phyloP scores from a whole-genome alignment of 2,113 vertebrate genomes.

The Capricornis sumatraensis region DNA sequence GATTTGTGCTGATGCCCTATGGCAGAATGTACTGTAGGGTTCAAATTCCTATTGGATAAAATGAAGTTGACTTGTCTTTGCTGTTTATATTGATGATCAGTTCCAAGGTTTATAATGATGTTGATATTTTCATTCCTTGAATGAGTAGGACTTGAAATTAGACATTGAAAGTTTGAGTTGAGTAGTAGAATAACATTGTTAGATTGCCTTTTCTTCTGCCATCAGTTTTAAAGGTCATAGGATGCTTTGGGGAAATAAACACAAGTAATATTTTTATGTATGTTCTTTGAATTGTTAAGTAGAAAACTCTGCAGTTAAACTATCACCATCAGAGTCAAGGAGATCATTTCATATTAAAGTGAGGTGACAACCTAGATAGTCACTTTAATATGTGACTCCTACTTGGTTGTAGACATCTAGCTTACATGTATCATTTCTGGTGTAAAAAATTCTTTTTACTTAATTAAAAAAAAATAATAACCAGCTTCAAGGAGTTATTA shows the following conservation, averaged over 20 bases:
- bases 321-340: not conserved
- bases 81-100: not conserved
- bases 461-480: not conserved
- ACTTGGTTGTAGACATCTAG: not conserved
- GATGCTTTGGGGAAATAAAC: not conserved
- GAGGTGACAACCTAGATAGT: not conserved
- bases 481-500: not conserved
- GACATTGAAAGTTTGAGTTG: not conserved
- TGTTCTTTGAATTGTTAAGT: not conserved
- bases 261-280: not conserved
- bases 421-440: not conserved
- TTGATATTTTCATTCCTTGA: not conserved
- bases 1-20: not conserved
- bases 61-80: not conserved
- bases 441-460: not conserved
- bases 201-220: not conserved
- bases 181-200: not conserved
- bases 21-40: not conserved
- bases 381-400: not conserved
- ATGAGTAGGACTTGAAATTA: constrained; percentile 6
- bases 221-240: not conserved
- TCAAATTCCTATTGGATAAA: not conserved
- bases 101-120: not conserved
- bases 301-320: not conserved
- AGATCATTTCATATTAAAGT: not conserved